These are phyloP conservation scores for Tupaia tana DNA, from an alignment of 2,113 vertebrate species.

Conservation along the genomic window DNA sequence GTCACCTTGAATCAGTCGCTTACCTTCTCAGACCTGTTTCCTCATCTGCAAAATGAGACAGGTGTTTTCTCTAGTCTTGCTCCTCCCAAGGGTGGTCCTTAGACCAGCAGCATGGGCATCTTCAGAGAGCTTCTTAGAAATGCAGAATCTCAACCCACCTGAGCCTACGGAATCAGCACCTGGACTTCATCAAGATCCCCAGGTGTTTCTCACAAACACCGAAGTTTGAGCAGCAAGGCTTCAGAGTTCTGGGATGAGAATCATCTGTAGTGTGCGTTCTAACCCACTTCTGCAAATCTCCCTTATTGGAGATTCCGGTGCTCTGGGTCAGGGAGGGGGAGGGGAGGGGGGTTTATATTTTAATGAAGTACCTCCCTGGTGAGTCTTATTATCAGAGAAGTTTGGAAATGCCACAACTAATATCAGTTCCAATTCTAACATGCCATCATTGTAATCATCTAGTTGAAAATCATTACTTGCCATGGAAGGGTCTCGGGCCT, in stretches of 20 bases:
- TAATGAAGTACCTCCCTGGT: background rate
- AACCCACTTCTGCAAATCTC: background rate
- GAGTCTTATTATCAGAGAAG: background rate
- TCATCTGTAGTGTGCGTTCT: background rate
- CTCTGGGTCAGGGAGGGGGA: background rate
- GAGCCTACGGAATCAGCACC: background rate
- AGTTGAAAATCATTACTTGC: background rate
- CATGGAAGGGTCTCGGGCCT: no score
- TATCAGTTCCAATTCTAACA: slow-evolving; percentile 4
- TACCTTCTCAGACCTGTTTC: background rate
- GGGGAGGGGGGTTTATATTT: background rate
- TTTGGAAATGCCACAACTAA: background rate
- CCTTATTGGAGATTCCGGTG: background rate
- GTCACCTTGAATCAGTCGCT: slow-evolving; percentile 49
- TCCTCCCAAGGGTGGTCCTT: background rate
- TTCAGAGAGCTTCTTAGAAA: background rate
- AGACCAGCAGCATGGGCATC: background rate
- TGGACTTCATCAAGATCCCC: background rate
- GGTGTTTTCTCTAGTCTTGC: background rate
- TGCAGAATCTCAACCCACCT: background rate
- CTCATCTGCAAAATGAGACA: background rate
- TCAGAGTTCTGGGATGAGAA: background rate
- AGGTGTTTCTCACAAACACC: background rate
- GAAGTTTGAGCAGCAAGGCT: background rate
- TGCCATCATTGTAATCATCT: background rate